Evolutionary conservation across 2,888 invertebrate species (phyloP), one percentile per base, ranked within the genome.

Genomic region (Orthonychiurus folsomi): DNA sequence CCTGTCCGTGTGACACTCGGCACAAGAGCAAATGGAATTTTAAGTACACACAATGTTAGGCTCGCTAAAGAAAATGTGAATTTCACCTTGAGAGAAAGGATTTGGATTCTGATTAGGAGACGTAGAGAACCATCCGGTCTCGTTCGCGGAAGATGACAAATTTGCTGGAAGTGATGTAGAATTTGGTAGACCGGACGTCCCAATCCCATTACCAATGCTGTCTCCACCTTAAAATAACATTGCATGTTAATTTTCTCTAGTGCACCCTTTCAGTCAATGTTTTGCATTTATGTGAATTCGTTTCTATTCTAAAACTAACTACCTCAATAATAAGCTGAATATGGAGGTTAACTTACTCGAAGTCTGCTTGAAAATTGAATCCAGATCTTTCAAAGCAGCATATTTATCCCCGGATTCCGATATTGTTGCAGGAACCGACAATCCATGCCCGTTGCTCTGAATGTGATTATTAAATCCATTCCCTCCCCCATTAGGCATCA

Each of bases 341-440:
- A n/a, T n/a, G n/a, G n/a, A n/a, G n/a, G n/a, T n/a, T n/a, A n/a
- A 59, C 69, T 65, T 66, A 67, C 67, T 65, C n/a, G 64, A 23
- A 63, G 60, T 65, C 60, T 71, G 68, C 69, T 81, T 81, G 79
- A 84, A 83, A 66, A 82, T 75, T 56, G 80, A 81, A 75, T 95
- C 94, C 74, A 96, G 83, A 80, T 94, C 94, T 78, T 94, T 93
- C 65, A 96, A 82, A 59, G 95, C 94, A 70, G 95, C 94, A 80
- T 96, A 96, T 72, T 91, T 87, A 80, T 96, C 95, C 80, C 88
- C 89, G 50, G 76, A 76, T 56, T 48, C 57, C 18, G 53, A 15
- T 50, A 20, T 48, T 48, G 26, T 15, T 56, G 48, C 26, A 9
- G 54, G 37, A 26, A 26, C 59, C 12, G 59, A 15, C n/a, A 18